Conservation (phyloP, 2,113 vertebrate genomes). For the Pionites leucogaster region DNA sequence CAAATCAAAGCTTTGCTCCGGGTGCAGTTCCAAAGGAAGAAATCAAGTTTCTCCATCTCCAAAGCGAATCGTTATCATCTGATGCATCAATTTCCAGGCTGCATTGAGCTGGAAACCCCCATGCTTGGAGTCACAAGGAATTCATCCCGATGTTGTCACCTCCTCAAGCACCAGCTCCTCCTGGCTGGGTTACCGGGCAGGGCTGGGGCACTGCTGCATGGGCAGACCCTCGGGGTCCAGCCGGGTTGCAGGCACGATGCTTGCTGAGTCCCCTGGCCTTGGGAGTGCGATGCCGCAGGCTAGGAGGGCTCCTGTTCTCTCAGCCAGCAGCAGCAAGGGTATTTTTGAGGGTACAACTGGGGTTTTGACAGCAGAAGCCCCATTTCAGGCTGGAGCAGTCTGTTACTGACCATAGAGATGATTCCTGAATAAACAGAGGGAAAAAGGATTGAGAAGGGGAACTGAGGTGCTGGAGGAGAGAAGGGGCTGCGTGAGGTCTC, state of each 20-base stretch:
- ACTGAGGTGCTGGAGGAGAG: background rate
- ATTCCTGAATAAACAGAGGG: background rate
- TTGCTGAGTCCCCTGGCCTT: background rate
- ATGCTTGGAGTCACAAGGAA: background rate
- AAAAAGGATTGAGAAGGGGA: background rate
- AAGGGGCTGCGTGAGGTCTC: background rate
- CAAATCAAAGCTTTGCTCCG: background rate
- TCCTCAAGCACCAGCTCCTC: background rate
- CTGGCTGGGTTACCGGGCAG: background rate
- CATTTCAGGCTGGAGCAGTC: rapidly evolving
- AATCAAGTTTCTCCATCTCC: background rate
- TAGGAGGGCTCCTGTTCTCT: background rate
- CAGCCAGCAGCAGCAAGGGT: background rate
- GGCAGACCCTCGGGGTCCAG: background rate
- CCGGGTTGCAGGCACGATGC: rapidly evolving
- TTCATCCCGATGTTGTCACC: background rate
- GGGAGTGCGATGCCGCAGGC: rapidly evolving
- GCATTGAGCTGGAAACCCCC: background rate
- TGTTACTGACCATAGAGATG: background rate
- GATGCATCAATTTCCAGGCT: rapidly evolving
- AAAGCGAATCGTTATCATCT: rapidly evolving
- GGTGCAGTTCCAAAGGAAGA: background rate
- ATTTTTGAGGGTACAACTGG: background rate
- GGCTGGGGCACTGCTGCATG: background rate
- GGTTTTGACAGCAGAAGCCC: background rate